Conservation (phyloP, 2,888 invertebrate species). For the Sabatieria punctata region DNA sequence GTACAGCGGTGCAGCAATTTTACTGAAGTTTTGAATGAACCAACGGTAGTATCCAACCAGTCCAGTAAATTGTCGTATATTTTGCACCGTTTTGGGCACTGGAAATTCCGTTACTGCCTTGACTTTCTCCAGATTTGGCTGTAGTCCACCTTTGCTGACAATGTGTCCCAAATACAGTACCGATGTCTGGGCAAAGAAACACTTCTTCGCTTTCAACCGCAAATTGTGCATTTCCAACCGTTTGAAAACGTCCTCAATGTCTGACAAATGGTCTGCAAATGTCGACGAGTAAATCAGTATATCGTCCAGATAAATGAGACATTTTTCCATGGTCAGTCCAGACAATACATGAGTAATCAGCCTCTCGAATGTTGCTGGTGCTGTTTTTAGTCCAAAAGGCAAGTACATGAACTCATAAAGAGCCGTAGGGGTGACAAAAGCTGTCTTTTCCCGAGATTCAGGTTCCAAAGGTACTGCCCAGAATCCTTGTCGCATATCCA, state of each 20-base stretch:
- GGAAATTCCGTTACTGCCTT: background rate
- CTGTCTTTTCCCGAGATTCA: too few relatives aligned
- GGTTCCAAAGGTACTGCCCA: too few relatives aligned
- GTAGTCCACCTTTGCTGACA: background rate
- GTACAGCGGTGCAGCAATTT: background rate
- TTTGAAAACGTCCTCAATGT: background rate
- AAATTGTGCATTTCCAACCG: background rate
- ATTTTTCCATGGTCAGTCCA: background rate
- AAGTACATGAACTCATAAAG: constrained; percentile 7
- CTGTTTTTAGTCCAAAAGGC: constrained; percentile 11
- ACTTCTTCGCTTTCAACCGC: background rate
- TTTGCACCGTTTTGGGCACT: background rate
- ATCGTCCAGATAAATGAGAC: background rate
- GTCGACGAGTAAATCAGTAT: background rate
- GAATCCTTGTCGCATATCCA: too few relatives aligned
- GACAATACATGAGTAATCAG: constrained; percentile 6
- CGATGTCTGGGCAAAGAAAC: background rate
- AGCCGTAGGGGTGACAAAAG: too few relatives aligned
- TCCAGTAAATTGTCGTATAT: background rate
- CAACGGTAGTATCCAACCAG: background rate
- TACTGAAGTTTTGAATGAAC: background rate
- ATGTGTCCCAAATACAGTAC: background rate
- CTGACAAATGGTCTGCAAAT: background rate
- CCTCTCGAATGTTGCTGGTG: constrained; percentile 10
- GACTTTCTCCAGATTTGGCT: background rate